Conservation (phyloP, 1,140 invertebrate species). For the Trinorchestia longiramus region DNA sequence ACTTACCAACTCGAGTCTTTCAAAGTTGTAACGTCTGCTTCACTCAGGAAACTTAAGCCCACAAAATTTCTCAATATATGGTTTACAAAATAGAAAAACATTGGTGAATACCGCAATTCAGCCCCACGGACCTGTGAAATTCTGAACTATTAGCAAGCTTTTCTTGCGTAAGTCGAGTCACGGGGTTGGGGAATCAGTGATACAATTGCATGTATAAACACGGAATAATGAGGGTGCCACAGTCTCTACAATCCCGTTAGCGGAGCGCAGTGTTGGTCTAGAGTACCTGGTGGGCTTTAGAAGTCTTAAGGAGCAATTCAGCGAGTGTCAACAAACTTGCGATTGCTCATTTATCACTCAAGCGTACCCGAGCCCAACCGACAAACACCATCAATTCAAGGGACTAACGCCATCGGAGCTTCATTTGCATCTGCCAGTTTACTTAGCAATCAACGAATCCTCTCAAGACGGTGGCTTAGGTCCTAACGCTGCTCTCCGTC, state of each 20-base stretch:
- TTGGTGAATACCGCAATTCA: neutral
- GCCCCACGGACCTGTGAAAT: neutral
- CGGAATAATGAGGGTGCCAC: neutral
- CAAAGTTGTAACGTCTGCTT: neutral
- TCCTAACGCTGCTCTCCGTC: neutral
- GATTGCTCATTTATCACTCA: constrained; percentile 51
- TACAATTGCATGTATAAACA: neutral
- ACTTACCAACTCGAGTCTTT: neutral
- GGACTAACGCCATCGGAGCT: constrained; percentile 48
- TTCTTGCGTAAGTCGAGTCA: neutral
- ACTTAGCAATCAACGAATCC: constrained; percentile 53
- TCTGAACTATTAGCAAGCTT: neutral
- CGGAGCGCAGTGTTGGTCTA: neutral
- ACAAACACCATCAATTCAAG: constrained; percentile 52
- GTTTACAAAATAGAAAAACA: neutral
- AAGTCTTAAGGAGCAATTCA: constrained; percentile 52
- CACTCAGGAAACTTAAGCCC: neutral
- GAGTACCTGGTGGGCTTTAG: neutral
- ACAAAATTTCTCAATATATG: neutral
- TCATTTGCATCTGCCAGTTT: constrained; percentile 55
- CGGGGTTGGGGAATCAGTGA: neutral
- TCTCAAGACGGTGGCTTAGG: constrained; percentile 35
- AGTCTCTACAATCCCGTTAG: neutral
- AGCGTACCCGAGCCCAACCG: constrained; percentile 42
- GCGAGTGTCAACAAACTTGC: constrained; percentile 46